Conservation (phyloP, 2,888 invertebrate species). For the Elysia crispata region DNA sequence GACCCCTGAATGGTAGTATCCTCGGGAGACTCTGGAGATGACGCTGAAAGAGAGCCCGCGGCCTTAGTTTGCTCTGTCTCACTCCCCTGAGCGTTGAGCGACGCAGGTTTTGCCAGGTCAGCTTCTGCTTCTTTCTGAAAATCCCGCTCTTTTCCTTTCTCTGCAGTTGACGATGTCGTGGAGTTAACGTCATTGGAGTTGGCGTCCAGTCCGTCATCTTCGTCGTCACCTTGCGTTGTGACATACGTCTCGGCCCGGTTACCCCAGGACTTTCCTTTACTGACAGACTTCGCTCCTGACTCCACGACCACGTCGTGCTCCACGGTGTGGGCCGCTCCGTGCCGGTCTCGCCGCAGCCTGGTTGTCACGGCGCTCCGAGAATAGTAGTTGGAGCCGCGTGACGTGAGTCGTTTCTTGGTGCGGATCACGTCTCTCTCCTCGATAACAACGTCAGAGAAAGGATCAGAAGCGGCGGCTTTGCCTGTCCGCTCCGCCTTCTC, state of each 20-base stretch:
- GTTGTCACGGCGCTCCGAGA: slow-evolving; percentile 60
- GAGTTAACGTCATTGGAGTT: too few species aligned
- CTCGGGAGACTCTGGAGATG: slow-evolving; percentile 4
- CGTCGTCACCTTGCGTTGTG: slow-evolving; percentile 21
- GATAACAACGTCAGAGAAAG: too few species aligned
- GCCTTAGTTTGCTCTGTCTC: too few species aligned
- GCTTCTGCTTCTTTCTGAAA: neutral
- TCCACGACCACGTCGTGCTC: slow-evolving; percentile 64
- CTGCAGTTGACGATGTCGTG: neutral
- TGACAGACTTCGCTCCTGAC: slow-evolving; percentile 64
- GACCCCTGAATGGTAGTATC: neutral
- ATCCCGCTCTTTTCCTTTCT: slow-evolving; percentile 16
- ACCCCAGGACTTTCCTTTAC: slow-evolving; percentile 50
- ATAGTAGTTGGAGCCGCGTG: slow-evolving; percentile 68
- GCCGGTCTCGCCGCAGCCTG: slow-evolving; percentile 55
- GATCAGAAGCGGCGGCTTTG: neutral
- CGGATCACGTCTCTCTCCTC: slow-evolving; percentile 64
- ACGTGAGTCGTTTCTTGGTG: slow-evolving; percentile 64
- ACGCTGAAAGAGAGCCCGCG: too few species aligned
- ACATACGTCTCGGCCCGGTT: slow-evolving; percentile 43
- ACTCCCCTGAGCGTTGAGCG: neutral
- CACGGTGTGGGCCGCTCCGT: slow-evolving; percentile 60
- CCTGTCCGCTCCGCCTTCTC: slow-evolving; percentile 62
- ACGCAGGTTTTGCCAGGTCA: neutral
- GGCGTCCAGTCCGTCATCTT: too few species aligned